A percentile compares a stretch with the other conserved stretches of the same genome.
Conservation (phyloP, 2,797 vertebrate species). For the Manis javanica region DNA sequence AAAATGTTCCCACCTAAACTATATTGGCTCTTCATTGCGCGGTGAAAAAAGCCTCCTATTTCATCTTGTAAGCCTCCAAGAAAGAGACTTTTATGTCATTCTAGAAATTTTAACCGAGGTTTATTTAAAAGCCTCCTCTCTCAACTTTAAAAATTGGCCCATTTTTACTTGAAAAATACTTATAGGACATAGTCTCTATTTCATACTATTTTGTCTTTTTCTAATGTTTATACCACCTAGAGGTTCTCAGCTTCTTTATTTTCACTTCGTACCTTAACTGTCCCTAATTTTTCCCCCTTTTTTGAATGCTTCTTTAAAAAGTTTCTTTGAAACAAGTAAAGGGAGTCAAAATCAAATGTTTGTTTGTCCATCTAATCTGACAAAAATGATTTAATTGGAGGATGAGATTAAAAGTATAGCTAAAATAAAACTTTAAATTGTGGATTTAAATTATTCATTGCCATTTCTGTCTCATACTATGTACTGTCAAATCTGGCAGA, state of each 20-base stretch:
- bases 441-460: neutral
- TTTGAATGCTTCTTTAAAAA: neutral
- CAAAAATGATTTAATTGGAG: neutral
- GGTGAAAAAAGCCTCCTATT: neutral
- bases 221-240: neutral
- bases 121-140: neutral
- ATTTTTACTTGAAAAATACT: neutral
- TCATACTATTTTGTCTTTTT: conserved; percentile 5
- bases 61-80: neutral
- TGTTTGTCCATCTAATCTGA: neutral
- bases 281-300: neutral
- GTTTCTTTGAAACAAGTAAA: conserved; percentile 1
- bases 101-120: neutral
- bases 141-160: neutral
- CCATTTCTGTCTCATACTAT: neutral
- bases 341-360: neutral
- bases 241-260: neutral
- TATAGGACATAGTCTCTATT: neutral
- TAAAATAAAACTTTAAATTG: neutral
- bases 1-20: neutral
- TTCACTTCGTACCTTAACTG: neutral
- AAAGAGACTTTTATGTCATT: neutral
- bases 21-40: neutral
- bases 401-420: neutral
- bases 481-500: neutral